A percentile compares a stretch with the other conserved stretches of the same genome.
Conservation (phyloP, 2,888 invertebrate genomes). For the Ochlodes sylvanus region DNA sequence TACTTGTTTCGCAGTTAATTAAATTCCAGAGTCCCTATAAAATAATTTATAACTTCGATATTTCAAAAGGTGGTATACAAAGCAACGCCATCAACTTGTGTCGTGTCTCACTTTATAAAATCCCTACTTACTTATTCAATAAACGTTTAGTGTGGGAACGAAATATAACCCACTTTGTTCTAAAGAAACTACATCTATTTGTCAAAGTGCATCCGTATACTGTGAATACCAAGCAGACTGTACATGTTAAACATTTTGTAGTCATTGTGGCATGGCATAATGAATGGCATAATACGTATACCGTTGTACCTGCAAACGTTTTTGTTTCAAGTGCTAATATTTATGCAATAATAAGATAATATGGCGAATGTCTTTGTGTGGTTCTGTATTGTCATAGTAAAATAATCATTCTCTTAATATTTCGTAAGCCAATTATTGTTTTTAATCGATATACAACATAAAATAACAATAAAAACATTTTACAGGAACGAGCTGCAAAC, state of each 20-base stretch:
- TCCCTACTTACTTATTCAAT: constrained; percentile 77
- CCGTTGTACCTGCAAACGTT: neutral
- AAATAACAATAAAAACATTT: too few relatives aligned
- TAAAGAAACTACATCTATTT: constrained; percentile 75
- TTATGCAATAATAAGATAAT: neutral
- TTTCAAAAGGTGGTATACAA: constrained; percentile 31
- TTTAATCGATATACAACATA: too few relatives aligned
- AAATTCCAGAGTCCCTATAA: neutral
- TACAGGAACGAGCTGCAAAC: too few relatives aligned
- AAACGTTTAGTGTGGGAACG: constrained; percentile 77
- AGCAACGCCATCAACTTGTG: constrained; percentile 37
- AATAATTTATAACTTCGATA: constrained; percentile 15
- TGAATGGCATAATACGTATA: constrained; percentile 27
- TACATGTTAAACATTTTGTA: constrained; percentile 27
- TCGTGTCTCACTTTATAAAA: constrained; percentile 60
- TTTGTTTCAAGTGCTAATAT: neutral
- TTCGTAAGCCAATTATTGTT: too few relatives aligned
- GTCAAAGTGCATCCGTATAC: constrained; percentile 74
- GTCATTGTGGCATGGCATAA: constrained; percentile 14
- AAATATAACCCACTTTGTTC: constrained; percentile 78
- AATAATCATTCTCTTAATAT: too few relatives aligned
- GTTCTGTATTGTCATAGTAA: too few relatives aligned
- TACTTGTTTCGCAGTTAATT: neutral
- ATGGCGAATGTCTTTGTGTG: too few relatives aligned
- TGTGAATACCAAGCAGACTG: constrained; percentile 56